Evolutionary conservation across 2,888 invertebrate genomes (phyloP).

Genomic region (Hypselothyrea guttata): DNA sequence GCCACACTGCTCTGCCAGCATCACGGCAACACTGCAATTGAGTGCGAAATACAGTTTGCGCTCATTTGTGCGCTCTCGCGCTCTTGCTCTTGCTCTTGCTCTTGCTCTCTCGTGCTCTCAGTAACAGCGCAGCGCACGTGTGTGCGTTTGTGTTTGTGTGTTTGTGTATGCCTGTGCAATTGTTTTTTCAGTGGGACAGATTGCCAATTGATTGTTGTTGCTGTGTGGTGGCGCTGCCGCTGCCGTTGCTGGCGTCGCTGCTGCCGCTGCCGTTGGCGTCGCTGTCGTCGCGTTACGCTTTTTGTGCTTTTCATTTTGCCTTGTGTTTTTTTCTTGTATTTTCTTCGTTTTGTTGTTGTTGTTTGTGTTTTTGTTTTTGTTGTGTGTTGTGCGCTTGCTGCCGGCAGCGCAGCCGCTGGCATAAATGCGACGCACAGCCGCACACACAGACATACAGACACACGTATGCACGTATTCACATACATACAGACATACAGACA

Average conservation of each 20-base stretch:
- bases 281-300: constrained; percentile 60
- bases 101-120: too few species aligned
- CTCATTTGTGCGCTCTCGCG: neutral
- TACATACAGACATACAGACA: constrained; percentile 53
- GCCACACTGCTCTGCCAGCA: constrained; percentile 45
- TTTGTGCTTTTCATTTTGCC: constrained; percentile 62
- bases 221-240: constrained; percentile 45
- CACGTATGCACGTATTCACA: constrained; percentile 18
- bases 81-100: constrained; percentile 15
- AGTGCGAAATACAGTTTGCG: constrained; percentile 23
- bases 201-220: constrained; percentile 74
- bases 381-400: constrained; percentile 48
- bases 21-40: constrained; percentile 55
- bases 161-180: constrained; percentile 52
- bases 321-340: constrained; percentile 26
- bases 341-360: constrained; percentile 18
- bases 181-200: constrained; percentile 76
- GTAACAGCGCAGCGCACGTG: constrained; percentile 51
- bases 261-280: constrained; percentile 33
- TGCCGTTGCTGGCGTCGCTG: constrained; percentile 27
- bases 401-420: constrained; percentile 65
- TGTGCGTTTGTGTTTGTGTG: constrained; percentile 35
- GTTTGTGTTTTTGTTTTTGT: constrained; percentile 20
- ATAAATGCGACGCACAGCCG: constrained; percentile 65
- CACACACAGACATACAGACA: constrained; percentile 40